Evolutionary conservation across 2,797 vertebrate genomes (phyloP), one percentile per base, ranked within the genome.

Genomic region (Protosalanx chinensis): DNA sequence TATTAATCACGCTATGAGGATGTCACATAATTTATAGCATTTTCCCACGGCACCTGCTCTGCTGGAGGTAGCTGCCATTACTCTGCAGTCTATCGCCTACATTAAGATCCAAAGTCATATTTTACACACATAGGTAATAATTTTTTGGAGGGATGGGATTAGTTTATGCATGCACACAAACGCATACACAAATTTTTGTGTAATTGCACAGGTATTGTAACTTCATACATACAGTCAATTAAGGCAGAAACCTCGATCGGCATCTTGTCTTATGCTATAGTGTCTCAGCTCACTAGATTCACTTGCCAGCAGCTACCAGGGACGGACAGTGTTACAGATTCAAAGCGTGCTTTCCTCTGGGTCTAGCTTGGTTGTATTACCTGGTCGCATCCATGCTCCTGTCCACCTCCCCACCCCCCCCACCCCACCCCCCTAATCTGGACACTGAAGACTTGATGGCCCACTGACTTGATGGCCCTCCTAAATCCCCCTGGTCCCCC

Each of bases 381-480:
- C 61, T 64, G 37, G 23, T 29, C 27, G 15, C 58, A 58, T 58
- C 56, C 56, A 23, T 56, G 51, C 51, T 56, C 2, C 51, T 56
- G 15, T 56, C 51, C n/a, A 10, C n/a, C 18, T 5, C 12, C 7
- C 41, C 41, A 51, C 80, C 41, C 41, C 60, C 80, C 82, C 23
- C 41, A 27, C 60, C 80, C 82, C 79, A 79, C 61, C 80, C 72
- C 75, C 79, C 71, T 83, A 80, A 88, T 86, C 79, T 74, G 79
- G 86, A 72, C 83, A 80, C 88, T 78, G 74, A 89, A 84, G 86
- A 80, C 77, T 79, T 61, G 64, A 60, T 53, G 64, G 78, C 72
- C 89, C 84, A 82, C 77, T 88, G 86, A 86, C 87, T 83, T 85
- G 84, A 27, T 27, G 23, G 1, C 70, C 66, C 59, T 83, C 46